Conservation (phyloP, 2,888 invertebrate species). For the Lingula anatina region DNA sequence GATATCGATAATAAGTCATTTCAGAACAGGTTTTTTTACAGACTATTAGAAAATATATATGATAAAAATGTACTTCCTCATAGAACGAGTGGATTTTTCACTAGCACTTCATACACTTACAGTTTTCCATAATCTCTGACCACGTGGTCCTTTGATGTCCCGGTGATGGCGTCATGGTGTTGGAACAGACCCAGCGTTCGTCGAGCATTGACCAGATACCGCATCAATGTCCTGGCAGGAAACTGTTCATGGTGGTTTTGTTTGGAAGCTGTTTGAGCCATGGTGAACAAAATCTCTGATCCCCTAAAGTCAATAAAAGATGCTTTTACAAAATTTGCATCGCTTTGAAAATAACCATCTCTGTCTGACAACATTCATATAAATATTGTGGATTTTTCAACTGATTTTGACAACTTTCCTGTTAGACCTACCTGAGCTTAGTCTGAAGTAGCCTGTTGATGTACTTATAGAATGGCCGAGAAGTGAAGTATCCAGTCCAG, state of each 20-base stretch:
- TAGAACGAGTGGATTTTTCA: too few species aligned
- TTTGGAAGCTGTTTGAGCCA: slow-evolving; percentile 42
- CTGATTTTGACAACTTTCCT: too few species aligned
- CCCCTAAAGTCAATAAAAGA: slow-evolving; percentile 38
- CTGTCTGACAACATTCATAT: not conserved
- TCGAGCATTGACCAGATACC: slow-evolving; percentile 63
- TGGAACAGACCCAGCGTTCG: slow-evolving; percentile 82
- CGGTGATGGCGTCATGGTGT: slow-evolving; percentile 96
- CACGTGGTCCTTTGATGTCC: slow-evolving; percentile 88
- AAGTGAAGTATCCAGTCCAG: slow-evolving; percentile 53
- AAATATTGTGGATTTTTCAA: not conserved
- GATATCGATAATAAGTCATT: too few species aligned
- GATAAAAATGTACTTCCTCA: too few species aligned
- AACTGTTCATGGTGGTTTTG: slow-evolving; percentile 18
- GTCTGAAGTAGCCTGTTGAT: slow-evolving; percentile 42
- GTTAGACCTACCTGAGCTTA: slow-evolving; percentile 29
- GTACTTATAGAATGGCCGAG: slow-evolving; percentile 50
- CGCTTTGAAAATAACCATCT: not conserved
- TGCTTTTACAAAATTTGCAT: too few species aligned
- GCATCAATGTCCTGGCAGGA: slow-evolving; percentile 48
- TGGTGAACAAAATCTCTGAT: slow-evolving; percentile 55
- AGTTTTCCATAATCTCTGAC: slow-evolving; percentile 77
- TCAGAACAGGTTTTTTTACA: too few species aligned
- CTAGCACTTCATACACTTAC: too few species aligned
- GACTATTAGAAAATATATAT: too few species aligned